A percentile compares a stretch with the other conserved stretches of the same genome.
These are phyloP conservation scores for Clarias platycephalus DNA, from an alignment of 2,797 vertebrate species.

Conservation along the genomic window DNA sequence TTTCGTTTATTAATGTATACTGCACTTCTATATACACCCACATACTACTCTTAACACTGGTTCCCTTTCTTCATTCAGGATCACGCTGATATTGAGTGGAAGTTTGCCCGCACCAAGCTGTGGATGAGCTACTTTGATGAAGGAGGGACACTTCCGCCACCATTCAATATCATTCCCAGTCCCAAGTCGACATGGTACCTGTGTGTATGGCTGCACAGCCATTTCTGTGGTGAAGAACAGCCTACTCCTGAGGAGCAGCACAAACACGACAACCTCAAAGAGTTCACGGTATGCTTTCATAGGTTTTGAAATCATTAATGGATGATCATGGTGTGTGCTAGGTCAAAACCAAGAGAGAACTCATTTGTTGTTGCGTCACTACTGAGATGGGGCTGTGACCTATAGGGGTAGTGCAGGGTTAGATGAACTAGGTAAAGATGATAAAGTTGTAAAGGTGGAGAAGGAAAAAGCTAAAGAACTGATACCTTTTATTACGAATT, in stretches of 20 bases:
- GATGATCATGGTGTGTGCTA: neutral
- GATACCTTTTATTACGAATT: neutral
- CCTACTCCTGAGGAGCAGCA: constrained; percentile 70
- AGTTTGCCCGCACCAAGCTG: constrained; percentile 94
- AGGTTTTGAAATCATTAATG: neutral
- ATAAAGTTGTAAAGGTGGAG: neutral
- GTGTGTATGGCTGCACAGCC: constrained; percentile 88
- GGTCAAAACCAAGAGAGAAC: neutral
- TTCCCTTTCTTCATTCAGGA: constrained; percentile 72
- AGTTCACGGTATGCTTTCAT: constrained; percentile 80
- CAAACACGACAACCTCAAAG: constrained; percentile 87
- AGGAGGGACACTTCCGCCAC: constrained; percentile 91
- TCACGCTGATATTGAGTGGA: constrained; percentile 97
- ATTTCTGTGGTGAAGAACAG: constrained; percentile 77
- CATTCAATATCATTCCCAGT: constrained; percentile 93
- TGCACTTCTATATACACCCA: neutral
- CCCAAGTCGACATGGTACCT: constrained; percentile 94
- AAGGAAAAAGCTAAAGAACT: neutral
- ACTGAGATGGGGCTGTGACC: neutral
- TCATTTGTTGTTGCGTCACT: neutral
- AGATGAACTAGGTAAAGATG: neutral
- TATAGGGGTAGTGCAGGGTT: neutral
- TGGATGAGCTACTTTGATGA: constrained; percentile 99
- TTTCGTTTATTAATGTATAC: too few relatives aligned
- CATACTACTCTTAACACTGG: neutral